Evolutionary conservation across 2,113 vertebrate genomes (phyloP).

Genomic region (Passer montanus): DNA sequence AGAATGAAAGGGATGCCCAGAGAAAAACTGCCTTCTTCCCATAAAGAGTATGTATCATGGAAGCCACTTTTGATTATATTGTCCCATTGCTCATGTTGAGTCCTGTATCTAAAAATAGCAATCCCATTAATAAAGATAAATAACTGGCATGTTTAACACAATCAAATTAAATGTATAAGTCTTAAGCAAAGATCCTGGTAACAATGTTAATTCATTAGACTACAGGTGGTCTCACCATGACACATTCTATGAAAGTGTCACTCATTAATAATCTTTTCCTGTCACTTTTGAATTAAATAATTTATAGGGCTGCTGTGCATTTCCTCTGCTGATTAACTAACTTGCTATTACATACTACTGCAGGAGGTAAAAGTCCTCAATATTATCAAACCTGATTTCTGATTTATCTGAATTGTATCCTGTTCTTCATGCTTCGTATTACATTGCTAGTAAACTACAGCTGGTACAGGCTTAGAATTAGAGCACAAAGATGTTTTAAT

Average conservation of each 20-base stretch:
- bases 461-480: neutral
- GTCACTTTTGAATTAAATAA: conserved; percentile 28
- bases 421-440: neutral
- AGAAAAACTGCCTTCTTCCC: neutral
- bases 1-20: neutral
- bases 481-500: neutral
- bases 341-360: conserved; percentile 8
- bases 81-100: neutral
- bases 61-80: neutral
- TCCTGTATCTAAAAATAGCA: conserved; percentile 47
- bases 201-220: conserved; percentile 44
- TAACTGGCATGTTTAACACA: conserved; percentile 13
- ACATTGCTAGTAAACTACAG: neutral
- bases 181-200: conserved; percentile 3
- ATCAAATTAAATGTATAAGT: conserved; percentile 26
- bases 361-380: neutral
- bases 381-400: neutral
- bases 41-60: neutral
- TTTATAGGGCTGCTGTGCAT: conserved; percentile 14
- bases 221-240: neutral
- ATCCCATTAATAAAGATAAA: conserved; percentile 38
- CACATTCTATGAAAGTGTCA: neutral
- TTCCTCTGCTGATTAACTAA: conserved; percentile 45
- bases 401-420: neutral
- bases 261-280: conserved; percentile 49